Evolutionary conservation across 2,888 invertebrate genomes (phyloP).

Genomic region (Hypena proboscidalis): DNA sequence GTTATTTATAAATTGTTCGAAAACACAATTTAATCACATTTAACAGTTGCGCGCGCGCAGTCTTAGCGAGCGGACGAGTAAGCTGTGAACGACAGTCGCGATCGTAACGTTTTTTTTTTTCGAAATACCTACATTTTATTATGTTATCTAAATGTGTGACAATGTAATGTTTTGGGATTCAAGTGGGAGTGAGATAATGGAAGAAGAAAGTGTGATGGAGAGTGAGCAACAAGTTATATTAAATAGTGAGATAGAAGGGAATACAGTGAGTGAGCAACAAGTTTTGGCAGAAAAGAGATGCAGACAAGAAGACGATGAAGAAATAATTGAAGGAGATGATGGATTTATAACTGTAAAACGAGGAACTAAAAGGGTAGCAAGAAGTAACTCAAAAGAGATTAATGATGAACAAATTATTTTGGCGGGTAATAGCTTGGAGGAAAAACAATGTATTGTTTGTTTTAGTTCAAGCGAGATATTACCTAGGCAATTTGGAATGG

Average conservation of each 20-base stretch:
- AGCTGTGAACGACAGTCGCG: not conserved
- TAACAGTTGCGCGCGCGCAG: conserved; percentile 10
- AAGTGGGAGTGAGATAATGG: conserved; percentile 4
- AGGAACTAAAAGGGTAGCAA: not conserved
- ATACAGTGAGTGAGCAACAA: conserved; percentile 6
- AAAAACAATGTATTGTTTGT: not conserved
- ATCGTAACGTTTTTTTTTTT: not conserved
- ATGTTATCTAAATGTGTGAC: not conserved
- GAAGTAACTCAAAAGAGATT: not conserved
- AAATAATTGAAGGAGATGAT: conserved; percentile 9
- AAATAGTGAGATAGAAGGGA: conserved; percentile 1
- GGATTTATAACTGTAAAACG: conserved; percentile 9
- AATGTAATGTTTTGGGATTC: not conserved
- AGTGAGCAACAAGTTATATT: conserved; percentile 6
- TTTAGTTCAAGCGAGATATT: conserved; percentile 2
- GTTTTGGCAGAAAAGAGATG: conserved; percentile 7
- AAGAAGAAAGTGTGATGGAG: not conserved
- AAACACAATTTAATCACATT: too few relatives aligned
- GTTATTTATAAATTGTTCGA: too few relatives aligned
- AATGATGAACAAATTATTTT: too few relatives aligned
- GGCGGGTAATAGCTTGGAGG: not conserved
- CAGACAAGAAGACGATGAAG: conserved; percentile 3
- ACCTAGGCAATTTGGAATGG: too few relatives aligned
- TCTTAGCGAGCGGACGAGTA: conserved; percentile 2
- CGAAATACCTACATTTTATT: not conserved